Conservation (phyloP, 1,140 invertebrate genomes). For the Gryon sp. region DNA sequence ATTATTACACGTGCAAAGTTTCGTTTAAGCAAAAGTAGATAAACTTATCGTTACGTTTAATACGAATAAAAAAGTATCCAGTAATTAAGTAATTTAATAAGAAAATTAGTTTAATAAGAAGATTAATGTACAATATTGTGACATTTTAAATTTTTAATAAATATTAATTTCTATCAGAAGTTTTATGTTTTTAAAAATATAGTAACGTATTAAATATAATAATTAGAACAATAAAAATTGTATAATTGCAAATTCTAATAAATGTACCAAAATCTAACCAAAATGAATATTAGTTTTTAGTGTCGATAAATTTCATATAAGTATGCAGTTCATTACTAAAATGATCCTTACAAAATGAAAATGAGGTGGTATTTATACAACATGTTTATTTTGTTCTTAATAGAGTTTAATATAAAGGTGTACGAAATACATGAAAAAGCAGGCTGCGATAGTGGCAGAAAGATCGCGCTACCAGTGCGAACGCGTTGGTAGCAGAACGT, state of each 20-base stretch:
- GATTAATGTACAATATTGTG: too few relatives aligned
- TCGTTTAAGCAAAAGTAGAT: slow-evolving; percentile 2
- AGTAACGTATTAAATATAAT: too few relatives aligned
- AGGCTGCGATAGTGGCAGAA: slow-evolving; percentile 32
- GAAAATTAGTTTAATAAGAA: neutral
- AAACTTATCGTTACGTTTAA: slow-evolving; percentile 7
- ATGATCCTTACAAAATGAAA: neutral
- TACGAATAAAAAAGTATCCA: neutral
- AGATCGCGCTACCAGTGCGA: slow-evolving; percentile 30
- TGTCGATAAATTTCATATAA: too few relatives aligned
- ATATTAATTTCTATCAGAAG: neutral
- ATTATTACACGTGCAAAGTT: slow-evolving; percentile 28
- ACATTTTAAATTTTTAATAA: neutral
- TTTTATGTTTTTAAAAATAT: too few relatives aligned
- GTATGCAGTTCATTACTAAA: too few relatives aligned
- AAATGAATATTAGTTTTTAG: too few relatives aligned
- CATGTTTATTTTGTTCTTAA: slow-evolving; percentile 16
- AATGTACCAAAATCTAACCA: too few relatives aligned
- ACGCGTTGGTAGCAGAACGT: slow-evolving; percentile 34
- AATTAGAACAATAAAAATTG: too few relatives aligned
- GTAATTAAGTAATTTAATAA: slow-evolving; percentile 20
- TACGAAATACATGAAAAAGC: slow-evolving; percentile 49
- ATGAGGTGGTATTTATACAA: slow-evolving; percentile 29
- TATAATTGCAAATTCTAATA: too few relatives aligned
- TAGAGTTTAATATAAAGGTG: slow-evolving; percentile 39